phyloP scores from a whole-genome alignment of 2,113 vertebrate genomes.

The Callithrix jacchus region DNA sequence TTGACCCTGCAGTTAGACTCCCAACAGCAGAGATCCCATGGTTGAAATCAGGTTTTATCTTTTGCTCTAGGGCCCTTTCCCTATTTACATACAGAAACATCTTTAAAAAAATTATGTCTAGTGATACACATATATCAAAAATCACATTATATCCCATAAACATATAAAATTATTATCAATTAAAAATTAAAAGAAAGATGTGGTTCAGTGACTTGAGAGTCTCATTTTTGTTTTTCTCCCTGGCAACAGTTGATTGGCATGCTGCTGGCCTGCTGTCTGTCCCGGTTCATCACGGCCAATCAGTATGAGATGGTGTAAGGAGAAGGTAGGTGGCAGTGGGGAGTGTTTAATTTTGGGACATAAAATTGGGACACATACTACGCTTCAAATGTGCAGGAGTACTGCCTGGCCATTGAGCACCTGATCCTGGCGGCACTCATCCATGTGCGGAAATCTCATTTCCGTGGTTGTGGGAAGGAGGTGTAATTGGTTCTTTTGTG shows the following conservation, averaged over 20 bases:
- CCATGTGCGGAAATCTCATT: background rate
- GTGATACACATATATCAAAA: background rate
- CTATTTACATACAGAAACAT: background rate
- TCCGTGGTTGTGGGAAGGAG: background rate
- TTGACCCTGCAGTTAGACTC: background rate
- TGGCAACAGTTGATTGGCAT: slow-evolving; percentile 94
- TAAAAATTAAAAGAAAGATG: background rate
- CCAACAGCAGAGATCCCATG: background rate
- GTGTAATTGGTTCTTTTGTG: background rate
- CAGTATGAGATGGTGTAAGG: slow-evolving; percentile 99
- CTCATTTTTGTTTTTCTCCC: slow-evolving; percentile 16
- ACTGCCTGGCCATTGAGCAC: background rate
- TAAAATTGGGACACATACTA: background rate
- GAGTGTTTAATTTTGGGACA: background rate
- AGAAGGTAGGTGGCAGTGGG: slow-evolving; percentile 85
- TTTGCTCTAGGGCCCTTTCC: background rate
- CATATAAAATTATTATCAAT: background rate
- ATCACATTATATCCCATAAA: background rate
- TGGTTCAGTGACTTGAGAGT: background rate
- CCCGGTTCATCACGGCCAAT: slow-evolving; percentile 99
- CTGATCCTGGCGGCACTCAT: background rate
- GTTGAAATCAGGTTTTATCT: background rate
- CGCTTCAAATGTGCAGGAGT: background rate
- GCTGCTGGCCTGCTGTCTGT: slow-evolving; percentile 98
- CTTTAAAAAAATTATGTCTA: background rate